A percentile compares a stretch with the other conserved stretches of the same genome.
phyloP scores from a whole-genome alignment of 1,140 invertebrate species.

The Microplitis mediator region DNA sequence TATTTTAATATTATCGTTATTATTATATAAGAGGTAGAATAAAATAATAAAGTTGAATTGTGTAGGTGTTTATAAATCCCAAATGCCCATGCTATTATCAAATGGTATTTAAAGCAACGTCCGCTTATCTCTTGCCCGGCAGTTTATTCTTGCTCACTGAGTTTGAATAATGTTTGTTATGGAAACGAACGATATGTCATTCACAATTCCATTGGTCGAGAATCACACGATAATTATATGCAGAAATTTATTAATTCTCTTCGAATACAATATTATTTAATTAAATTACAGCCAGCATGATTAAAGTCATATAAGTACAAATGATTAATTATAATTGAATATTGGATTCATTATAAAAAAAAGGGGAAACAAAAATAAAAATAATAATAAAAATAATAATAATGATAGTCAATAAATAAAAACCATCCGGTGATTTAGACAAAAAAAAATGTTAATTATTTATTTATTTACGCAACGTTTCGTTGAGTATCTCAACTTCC shows the following conservation, averaged over 20 bases:
- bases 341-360: no score
- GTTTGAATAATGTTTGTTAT: slow-evolving; percentile 25
- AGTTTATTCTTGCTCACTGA: slow-evolving; percentile 31
- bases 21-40: not conserved
- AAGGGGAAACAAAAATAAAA: no score
- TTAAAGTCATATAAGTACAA: no score
- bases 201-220: not conserved
- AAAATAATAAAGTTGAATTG: not conserved
- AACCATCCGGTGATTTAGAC: no score
- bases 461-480: no score
- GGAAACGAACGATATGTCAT: slow-evolving; percentile 12
- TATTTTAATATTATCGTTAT: not conserved
- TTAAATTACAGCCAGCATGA: not conserved
- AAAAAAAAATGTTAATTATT: no score
- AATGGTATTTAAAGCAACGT: slow-evolving; percentile 18
- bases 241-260: not conserved
- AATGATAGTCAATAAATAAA: no score
- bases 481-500: no score
- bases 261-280: not conserved
- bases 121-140: slow-evolving; percentile 22
- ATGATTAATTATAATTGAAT: no score
- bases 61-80: not conserved
- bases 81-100: slow-evolving; percentile 17
- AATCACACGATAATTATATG: slow-evolving; percentile 1
- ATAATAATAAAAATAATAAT: no score